Base-by-base conservation (phyloP, 2,888 invertebrate species). In the Chrysolina haemoptera region DNA sequence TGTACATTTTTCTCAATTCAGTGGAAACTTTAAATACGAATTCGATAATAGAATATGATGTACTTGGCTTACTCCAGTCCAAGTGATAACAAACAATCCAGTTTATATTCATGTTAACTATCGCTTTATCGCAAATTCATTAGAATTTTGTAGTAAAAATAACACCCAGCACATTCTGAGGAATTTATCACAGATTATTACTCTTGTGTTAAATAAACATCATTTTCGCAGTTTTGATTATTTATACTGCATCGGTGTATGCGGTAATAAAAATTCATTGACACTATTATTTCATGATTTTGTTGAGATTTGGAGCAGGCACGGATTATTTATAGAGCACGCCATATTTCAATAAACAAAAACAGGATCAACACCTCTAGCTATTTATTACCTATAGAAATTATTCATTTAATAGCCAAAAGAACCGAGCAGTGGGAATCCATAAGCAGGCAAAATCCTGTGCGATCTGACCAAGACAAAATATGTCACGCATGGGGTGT, bases 101-200 rank as follows among this genome's bases (percentile, higher is more conserved):
- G 59, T 59, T 59, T 59, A 59, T 59, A 59, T 35, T 59, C 59
- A n/a, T 59, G 59, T 59, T 35, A 59, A 59, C 59, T 59, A n/a
- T 59, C 18, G 8, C 35, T n/a, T n/a, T 59, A 59, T 59, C 10
- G 59, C 59, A 16, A 35, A 35, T 59, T 14, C 35, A 59, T 59
- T 16, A 59, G 27, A 59, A 59, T 59, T 9, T 27, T 16, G 27
- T 10, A 59, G 14, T 27, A 27, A 8, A 59, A 59, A 59, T 59
- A 59, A 59, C 35, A 16, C 22, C 59, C 12, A 16, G 14, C 59
- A 59, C 12, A 59, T 27, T 14, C n/a, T 59, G 14, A 59, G 59
- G 14, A 59, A 35, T 59, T 35, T 27, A 27, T 22, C 18, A 35
- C 8, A 59, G 59, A 35, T 59, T 59, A 59, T 59, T 59, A 27